Base-by-base conservation (phyloP, 2,888 invertebrate species). In the Parnassius apollo region DNA sequence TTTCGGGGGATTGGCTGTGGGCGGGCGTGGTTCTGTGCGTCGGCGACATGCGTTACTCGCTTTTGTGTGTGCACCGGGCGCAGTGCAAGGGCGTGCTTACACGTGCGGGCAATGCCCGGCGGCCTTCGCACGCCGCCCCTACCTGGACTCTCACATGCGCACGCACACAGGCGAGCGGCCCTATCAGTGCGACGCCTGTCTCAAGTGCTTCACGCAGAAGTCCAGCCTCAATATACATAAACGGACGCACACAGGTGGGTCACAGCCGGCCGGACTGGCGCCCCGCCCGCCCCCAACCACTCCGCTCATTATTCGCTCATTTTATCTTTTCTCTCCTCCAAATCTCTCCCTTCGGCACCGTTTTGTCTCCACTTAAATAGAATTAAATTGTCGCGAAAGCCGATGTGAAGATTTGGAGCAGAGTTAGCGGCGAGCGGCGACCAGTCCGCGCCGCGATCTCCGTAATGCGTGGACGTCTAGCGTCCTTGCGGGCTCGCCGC, bases 141-240 rank as follows among this genome's bases (percentile, higher is more conserved):
- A 87, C 84, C 86, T 88, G 85, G 91, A 88, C 86, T 88, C 84
- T 85, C 91, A 92, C 90, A 84, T 87, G 88, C 90, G 92, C 86
- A 87, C 88, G 88, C 90, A 88, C 82, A 89, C 91, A 91, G 91
- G 95, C 77, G 95, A 92, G 88, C 92, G 92, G 87, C 92, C 92
- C 75, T 93, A 92, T 88, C 91, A 95, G 88, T 96, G 96, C 91
- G 95, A 94, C 86, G 92, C 94, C 76, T 96, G 96, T 86, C 93
- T 94, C 80, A 96, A 96, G 91, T 93, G 95, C 83, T 96, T 96
- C 91, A 95, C 95, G 76, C 96, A 96, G 91, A 95, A 96, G 90
- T 95, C 95, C 83, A 95, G 95, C 86, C 92, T 96, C 80, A 96
- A 95, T 91, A 95, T 95, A 77, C 96, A 96, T 91, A 95, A 95